A percentile compares a stretch with the other conserved stretches of the same genome.
phyloP scores from a whole-genome alignment of 2,113 vertebrate species.

The Pipra filicauda region DNA sequence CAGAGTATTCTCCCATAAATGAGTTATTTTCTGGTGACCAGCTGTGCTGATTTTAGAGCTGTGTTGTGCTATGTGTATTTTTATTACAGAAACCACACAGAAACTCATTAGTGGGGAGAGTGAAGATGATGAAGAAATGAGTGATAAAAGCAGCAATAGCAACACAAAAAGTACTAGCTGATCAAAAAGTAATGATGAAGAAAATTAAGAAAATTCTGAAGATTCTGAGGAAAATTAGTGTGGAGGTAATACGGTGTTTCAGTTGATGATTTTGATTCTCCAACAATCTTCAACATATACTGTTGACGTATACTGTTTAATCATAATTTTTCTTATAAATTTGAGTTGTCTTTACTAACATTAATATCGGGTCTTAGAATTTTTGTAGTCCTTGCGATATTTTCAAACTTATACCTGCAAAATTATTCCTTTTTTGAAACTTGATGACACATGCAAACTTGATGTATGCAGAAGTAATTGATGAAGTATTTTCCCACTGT shows the following conservation, averaged over 20 bases:
- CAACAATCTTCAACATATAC: not conserved
- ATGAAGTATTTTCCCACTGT: not conserved
- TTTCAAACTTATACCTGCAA: not conserved
- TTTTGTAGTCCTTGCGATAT: not conserved
- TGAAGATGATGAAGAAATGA: conserved; percentile 39
- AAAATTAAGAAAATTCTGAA: conserved; percentile 40
- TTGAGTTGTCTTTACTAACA: not conserved
- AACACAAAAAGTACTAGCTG: not conserved
- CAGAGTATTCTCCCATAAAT: not conserved
- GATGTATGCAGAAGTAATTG: not conserved
- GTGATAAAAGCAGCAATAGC: conserved; percentile 17
- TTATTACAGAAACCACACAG: conserved; percentile 49
- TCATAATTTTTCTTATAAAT: not conserved
- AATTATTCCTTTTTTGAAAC: not conserved
- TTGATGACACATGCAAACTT: not conserved
- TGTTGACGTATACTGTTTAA: not conserved
- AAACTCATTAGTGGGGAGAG: not conserved
- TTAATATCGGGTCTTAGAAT: not conserved
- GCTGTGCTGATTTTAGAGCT: not conserved
- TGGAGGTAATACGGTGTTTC: not conserved
- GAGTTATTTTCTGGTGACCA: not conserved
- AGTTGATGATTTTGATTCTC: not conserved
- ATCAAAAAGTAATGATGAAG: conserved; percentile 14
- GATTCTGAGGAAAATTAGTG: conserved; percentile 8
- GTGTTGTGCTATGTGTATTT: conserved; percentile 40